Percentiles rank a stretch among this genome's conserved stretches.
Conservation (phyloP, 2,888 invertebrate species). For the Agrotis exclamationis region DNA sequence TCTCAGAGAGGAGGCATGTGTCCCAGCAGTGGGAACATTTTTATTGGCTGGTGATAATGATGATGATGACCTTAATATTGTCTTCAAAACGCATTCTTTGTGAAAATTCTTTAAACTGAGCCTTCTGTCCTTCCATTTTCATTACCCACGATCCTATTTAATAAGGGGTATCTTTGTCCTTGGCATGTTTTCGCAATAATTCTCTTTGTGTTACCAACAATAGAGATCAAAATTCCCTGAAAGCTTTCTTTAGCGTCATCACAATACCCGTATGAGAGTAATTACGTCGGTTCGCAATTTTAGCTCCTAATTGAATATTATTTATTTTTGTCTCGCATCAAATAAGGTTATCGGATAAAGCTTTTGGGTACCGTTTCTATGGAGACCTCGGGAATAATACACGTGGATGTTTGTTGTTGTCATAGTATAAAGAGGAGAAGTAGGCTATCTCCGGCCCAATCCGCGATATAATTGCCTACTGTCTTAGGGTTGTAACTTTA, state of each 20-base stretch:
- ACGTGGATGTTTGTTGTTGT: background rate
- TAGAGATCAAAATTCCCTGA: conserved; percentile 54
- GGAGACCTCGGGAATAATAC: background rate
- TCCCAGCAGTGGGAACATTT: too few species aligned
- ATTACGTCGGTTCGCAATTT: conserved; percentile 62
- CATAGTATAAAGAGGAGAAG: too few species aligned
- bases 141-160: background rate
- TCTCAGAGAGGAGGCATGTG: too few species aligned
- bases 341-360: conserved; percentile 38
- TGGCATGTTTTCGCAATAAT: conserved; percentile 38
- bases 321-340: conserved; percentile 58
- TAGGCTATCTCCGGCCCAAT: too few species aligned
- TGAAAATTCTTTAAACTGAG: background rate
- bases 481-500: too few species aligned
- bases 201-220: conserved; percentile 49
- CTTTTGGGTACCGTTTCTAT: conserved; percentile 15
- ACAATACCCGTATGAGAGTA: conserved; percentile 51
- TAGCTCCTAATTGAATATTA: conserved; percentile 62
- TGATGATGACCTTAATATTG: too few species aligned
- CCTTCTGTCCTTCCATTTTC: conserved; percentile 12
- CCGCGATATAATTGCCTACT: too few species aligned
- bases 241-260: conserved; percentile 43
- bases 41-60: too few species aligned
- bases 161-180: conserved; percentile 25
- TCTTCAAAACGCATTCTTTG: too few species aligned